phyloP scores from a whole-genome alignment of 2,797 vertebrate genomes.

The Aphelocoma californica region DNA sequence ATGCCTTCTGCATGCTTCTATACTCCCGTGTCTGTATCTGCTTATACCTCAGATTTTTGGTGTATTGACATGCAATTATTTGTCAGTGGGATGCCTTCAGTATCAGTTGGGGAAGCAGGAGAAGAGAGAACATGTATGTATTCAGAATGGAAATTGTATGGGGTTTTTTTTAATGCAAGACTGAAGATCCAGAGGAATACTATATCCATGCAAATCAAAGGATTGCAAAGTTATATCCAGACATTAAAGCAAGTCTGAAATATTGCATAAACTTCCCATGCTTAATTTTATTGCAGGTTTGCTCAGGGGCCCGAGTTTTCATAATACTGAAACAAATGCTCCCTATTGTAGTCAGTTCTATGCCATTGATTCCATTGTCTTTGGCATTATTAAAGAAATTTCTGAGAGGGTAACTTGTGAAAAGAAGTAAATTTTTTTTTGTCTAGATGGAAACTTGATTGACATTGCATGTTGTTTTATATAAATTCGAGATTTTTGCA shows the following conservation, averaged over 20 bases:
- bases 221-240: neutral
- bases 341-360: neutral
- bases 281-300: neutral
- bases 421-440: neutral
- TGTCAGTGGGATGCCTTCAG: neutral
- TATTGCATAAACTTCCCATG: neutral
- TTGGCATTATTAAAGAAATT: neutral
- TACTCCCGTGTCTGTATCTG: neutral
- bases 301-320: neutral
- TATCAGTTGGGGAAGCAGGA: neutral
- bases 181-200: neutral
- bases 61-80: neutral
- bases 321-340: neutral
- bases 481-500: neutral
- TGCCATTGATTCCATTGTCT: neutral
- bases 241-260: neutral
- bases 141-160: neutral
- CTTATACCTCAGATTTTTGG: neutral
- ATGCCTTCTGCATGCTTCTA: neutral
- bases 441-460: neutral
- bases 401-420: neutral
- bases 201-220: neutral
- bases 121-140: fast-evolving
- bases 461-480: neutral
- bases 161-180: neutral